Evolutionary conservation across 2,797 vertebrate species (phyloP), one percentile per base, ranked within the genome.

Genomic region (Merluccius polli): DNA sequence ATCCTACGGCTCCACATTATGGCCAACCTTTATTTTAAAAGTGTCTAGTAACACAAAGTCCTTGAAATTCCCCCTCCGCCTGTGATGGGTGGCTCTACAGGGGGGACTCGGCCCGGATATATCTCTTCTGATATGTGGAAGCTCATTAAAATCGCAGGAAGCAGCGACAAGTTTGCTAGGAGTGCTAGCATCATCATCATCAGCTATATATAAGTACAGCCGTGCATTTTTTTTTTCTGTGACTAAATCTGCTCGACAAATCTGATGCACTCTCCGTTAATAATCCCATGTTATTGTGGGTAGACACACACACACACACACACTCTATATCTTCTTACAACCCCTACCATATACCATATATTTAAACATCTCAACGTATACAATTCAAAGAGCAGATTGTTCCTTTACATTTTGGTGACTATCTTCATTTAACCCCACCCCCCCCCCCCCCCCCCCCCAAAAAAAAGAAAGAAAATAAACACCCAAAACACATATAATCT

Each of bases 1-100:
- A 90, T 33, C 82, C 85, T 82, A 87, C 74, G 81, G 83, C 82
- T 79, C 81, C 87, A 88, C 86, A 83, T 89, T 87, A 89, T 18
- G 16, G 78, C 10, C 5, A 80, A 84, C 87, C 48, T 52, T 52
- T 21, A 75, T 87, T 89, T 89, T 89, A 79, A 89, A 91, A 87
- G 81, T 78, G 82, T 85, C 78, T 81, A 82, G 82, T 90, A 86
- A 90, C 90, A 89, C 82, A 85, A 89, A 86, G 83, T 84, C 85
- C 82, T 83, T 88, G 83, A 82, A 87, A 52, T 52, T 4, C 48
- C 18, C 48, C 48, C 48, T 48, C 41, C 41, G 36, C 36, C 18
- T 52, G 48, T 52, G 48, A 52, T 52, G 48, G 21, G 48, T 52
- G 48, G 48, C 48, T 52, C 48, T 1, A 21, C n/a, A 52, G 48